Percentiles rank a stretch among this genome's conserved stretches.
Conservation (phyloP, 1,140 invertebrate genomes). For the Drosophila persimilis region DNA sequence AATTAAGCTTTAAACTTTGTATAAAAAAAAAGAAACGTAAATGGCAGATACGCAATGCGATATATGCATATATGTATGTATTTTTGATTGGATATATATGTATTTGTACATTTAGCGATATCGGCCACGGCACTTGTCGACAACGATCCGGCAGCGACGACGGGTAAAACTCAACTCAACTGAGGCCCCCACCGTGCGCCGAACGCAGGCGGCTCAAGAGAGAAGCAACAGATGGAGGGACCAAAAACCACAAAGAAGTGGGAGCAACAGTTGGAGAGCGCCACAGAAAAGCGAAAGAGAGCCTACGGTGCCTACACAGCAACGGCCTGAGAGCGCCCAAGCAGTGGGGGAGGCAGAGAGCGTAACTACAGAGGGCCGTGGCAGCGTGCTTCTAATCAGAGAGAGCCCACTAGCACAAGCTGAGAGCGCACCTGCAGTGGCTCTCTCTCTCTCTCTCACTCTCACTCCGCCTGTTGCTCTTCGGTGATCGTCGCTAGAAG, state of each 20-base stretch:
- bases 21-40: constrained; percentile 67
- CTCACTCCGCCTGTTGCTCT: constrained; percentile 6
- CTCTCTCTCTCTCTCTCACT: constrained; percentile 25
- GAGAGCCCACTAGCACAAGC: constrained; percentile 7
- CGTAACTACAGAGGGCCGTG: constrained; percentile 8
- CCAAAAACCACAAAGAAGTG: constrained; percentile 15
- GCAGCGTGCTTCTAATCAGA: too few relatives aligned
- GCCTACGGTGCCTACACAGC: too few relatives aligned
- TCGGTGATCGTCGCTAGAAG: constrained; percentile 46
- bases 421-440: constrained; percentile 33
- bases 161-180: constrained; percentile 69
- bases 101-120: constrained; percentile 40
- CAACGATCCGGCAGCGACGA: constrained; percentile 71
- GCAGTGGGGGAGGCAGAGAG: neutral
- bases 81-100: constrained; percentile 21
- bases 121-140: constrained; percentile 63
- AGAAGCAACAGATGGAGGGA: constrained; percentile 12
- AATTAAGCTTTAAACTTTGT: constrained; percentile 53
- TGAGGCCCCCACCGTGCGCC: constrained; percentile 29
- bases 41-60: constrained; percentile 32
- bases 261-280: constrained; percentile 20
- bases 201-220: constrained; percentile 48
- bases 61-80: constrained; percentile 18
- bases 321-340: too few relatives aligned
- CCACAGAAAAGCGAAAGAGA: constrained; percentile 3